These are phyloP conservation scores for Yponomeuta malinellus DNA, from an alignment of 2,888 invertebrate genomes.

Conservation along the genomic window DNA sequence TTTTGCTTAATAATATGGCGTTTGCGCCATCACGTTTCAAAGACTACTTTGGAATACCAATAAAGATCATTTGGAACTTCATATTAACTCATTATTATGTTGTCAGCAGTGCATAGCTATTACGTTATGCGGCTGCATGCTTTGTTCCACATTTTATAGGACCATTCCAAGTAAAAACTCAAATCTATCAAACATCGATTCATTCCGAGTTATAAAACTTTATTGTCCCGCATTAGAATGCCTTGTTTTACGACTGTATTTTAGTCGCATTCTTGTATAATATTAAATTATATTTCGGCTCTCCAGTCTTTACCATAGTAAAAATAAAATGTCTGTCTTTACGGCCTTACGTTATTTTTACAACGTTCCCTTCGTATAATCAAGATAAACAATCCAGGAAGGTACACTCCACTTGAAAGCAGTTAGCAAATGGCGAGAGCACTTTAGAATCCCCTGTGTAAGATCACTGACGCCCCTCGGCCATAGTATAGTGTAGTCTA, in stretches of 20 bases:
- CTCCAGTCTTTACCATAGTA: not conserved
- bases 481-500: constrained; percentile 50
- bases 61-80: not conserved
- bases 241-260: constrained; percentile 43
- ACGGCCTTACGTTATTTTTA: constrained; percentile 1
- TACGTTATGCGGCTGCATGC: not conserved
- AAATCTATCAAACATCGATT: not conserved
- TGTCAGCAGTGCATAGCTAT: not conserved
- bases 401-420: constrained; percentile 4
- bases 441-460: constrained; percentile 14
- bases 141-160: not conserved
- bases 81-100: not conserved
- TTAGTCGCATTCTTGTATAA: not conserved
- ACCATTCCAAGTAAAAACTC: constrained; percentile 1
- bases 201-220: constrained; percentile 29
- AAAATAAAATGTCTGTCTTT: not conserved
- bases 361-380: not conserved
- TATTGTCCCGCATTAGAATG: constrained; percentile 49
- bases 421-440: constrained; percentile 9
- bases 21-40: not conserved
- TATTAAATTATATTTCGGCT: not conserved
- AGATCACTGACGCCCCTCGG: constrained; percentile 21
- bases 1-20: too few relatives aligned
- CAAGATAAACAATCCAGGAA: constrained; percentile 10
- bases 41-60: not conserved